These are phyloP conservation scores for Tillus elongatus DNA, from an alignment of 2,888 invertebrate species.

Conservation along the genomic window DNA sequence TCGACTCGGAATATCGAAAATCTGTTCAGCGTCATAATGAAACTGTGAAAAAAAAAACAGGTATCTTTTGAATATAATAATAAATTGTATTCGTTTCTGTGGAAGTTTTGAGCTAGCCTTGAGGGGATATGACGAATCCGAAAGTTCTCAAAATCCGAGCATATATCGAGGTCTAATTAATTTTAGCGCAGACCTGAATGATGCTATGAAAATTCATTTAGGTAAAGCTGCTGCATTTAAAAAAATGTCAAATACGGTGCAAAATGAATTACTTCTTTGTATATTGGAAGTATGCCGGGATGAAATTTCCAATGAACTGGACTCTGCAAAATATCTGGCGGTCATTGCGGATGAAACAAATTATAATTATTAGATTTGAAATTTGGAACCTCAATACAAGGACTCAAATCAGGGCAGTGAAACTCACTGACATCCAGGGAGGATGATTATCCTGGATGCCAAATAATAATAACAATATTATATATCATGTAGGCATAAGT, in stretches of 20 bases:
- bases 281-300: constrained; percentile 27
- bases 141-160: constrained; percentile 22
- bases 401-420: too few species aligned
- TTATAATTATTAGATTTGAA: constrained; percentile 22
- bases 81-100: too few species aligned
- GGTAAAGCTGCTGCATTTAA: constrained; percentile 26
- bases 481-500: too few species aligned
- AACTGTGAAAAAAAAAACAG: too few species aligned
- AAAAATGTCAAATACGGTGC: constrained; percentile 29
- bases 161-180: constrained; percentile 27
- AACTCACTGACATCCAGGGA: too few species aligned
- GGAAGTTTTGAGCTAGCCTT: too few species aligned
- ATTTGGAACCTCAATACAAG: too few species aligned
- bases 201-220: constrained; percentile 23
- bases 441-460: too few species aligned
- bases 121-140: constrained; percentile 28
- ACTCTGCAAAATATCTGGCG: constrained; percentile 18
- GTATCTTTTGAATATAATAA: too few species aligned
- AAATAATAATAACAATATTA: too few species aligned
- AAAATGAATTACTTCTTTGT: constrained; percentile 30
- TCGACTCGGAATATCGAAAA: too few species aligned
- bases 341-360: constrained; percentile 30
- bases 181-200: constrained; percentile 26
- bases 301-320: constrained; percentile 25
- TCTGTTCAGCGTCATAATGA: too few species aligned